phyloP scores from a whole-genome alignment of 2,797 vertebrate species.

The Ciconia nigra region DNA sequence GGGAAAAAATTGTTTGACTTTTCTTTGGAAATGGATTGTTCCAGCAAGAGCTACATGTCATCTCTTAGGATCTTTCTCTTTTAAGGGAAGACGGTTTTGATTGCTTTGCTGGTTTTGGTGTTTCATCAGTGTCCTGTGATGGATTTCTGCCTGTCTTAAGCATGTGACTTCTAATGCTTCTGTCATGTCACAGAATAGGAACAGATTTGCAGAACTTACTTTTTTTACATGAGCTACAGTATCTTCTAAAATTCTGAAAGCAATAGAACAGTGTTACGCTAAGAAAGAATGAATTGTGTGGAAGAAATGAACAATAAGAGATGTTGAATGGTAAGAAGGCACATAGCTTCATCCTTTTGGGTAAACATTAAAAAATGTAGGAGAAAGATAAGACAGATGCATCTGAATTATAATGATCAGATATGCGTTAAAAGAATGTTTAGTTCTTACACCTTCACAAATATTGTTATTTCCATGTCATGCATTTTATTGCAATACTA shows the following conservation, averaged over 20 bases:
- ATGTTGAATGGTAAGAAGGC: background rate
- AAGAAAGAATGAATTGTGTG: background rate
- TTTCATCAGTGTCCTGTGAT: background rate
- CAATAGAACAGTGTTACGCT: background rate
- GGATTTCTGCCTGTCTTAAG: background rate
- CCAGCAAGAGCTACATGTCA: background rate
- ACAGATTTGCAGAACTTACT: background rate
- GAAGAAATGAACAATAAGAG: background rate
- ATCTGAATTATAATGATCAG: background rate
- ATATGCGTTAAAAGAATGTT: background rate
- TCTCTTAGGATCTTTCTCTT: background rate
- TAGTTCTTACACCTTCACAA: background rate
- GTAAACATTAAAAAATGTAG: background rate
- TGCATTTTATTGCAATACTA: background rate
- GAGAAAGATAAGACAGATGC: background rate
- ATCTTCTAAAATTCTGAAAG: background rate
- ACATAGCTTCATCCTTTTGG: background rate
- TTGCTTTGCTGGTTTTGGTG: background rate
- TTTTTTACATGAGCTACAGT: background rate
- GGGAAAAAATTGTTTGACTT: fast-evolving
- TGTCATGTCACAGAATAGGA: background rate
- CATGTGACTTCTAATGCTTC: background rate
- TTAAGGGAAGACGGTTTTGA: background rate
- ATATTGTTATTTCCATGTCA: background rate
- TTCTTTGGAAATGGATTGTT: background rate